Evolutionary conservation across 1,140 invertebrate genomes (phyloP), one percentile per base, ranked within the genome.

Genomic region (Drosophila sturtevanti): DNA sequence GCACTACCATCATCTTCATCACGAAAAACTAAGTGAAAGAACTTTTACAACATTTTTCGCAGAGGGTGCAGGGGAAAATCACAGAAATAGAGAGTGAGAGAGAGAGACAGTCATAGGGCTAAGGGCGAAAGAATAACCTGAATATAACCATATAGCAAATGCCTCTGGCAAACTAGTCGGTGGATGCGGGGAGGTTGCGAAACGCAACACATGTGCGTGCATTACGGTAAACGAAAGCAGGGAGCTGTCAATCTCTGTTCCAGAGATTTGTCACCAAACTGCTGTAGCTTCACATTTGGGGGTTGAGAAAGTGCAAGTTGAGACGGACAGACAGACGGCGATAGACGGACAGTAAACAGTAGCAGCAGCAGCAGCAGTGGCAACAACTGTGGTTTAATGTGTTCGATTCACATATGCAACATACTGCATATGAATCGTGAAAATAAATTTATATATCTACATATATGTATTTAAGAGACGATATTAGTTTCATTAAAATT

Each of bases 201-300:
- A 86, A 82, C 76, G 76, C 72, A 76, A 68, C 82, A 86, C 81
- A 82, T 87, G 82, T 81, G 82, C 62, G 69, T 12, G 35, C 54
- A 35, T 44, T 58, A 21, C 61, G 21, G 71, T 73, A 73, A 52
- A 27, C 14, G 11, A 16, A 34, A 21, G 12, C 59, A 27, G 22
- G 22, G 35, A 61, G 59, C 72, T 62, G 72, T 76, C 72, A 76
- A 68, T 68, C 58, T 38, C 9, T 62, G 58, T 62, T 4, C 27
- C 72, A 37, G 14, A 63, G 72, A 76, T 76, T 76, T 76, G 72
- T 76, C 72, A 76, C 72, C 58, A 21, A 67, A 59, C 61, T 31
- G 27, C 27, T 31, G 48, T 64, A 18, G 51, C 48, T 37, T 52
- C 61, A 66, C 55, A 31, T 51, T 51, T 54, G 54, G 35, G 72